Conservation (phyloP, 1,140 invertebrate genomes). For the Dreissena rostriformis region DNA sequence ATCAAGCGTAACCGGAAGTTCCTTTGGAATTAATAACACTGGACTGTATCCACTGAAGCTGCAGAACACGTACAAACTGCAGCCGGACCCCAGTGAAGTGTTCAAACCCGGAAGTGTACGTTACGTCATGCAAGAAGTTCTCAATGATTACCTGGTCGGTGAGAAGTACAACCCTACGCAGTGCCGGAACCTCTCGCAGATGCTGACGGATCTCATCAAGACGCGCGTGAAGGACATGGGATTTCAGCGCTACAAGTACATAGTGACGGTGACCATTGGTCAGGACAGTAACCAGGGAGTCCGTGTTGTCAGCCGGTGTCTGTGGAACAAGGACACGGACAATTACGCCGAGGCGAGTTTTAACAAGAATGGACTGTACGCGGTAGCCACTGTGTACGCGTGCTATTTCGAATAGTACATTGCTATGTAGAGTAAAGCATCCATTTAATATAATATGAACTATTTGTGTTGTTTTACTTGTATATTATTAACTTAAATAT, state of each 20-base stretch:
- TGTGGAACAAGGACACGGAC: constrained; percentile 76
- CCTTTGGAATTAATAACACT: constrained; percentile 46
- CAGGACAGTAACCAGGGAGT: constrained; percentile 73
- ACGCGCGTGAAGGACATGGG: constrained; percentile 70
- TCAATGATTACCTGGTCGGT: constrained; percentile 64
- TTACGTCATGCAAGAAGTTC: constrained; percentile 60
- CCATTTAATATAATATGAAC: too few species aligned
- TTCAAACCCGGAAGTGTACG: constrained; percentile 65
- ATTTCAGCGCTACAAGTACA: constrained; percentile 72
- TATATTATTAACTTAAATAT: too few species aligned
- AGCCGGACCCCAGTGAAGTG: constrained; percentile 59
- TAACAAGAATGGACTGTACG: constrained; percentile 70
- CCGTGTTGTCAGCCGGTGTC: constrained; percentile 69
- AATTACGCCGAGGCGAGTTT: constrained; percentile 71
- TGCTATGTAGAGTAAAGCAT: too few species aligned
- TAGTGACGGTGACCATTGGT: constrained; percentile 73
- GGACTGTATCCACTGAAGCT: constrained; percentile 53
- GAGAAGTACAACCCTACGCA: constrained; percentile 68
- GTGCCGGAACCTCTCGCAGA: constrained; percentile 63
- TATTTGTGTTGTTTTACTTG: too few species aligned
- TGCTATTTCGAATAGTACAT: constrained; percentile 73
- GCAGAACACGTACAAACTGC: constrained; percentile 71
- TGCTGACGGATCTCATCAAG: constrained; percentile 71
- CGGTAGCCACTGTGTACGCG: constrained; percentile 74
- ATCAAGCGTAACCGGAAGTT: constrained; percentile 52